Base-by-base conservation (phyloP, 2,113 vertebrate species). In the Colinus virginianus region DNA sequence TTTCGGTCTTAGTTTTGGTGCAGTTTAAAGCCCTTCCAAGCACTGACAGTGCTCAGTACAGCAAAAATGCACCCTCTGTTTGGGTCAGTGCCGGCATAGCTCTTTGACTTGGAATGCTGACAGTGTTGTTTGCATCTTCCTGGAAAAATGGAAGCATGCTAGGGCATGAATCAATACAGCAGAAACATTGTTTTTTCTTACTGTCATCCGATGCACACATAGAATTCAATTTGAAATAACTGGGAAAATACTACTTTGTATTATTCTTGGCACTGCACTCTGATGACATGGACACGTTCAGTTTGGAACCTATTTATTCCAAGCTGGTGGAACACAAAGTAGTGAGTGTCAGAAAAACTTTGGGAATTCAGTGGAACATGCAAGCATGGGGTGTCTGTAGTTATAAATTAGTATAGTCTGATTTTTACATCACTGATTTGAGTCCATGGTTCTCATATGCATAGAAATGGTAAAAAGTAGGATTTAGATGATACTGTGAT, bases 271-370 rank as follows among this genome's bases (percentile, higher is more conserved):
- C 8, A 4, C 15, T 43, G 36, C 4, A 4, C 1, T 5, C 18
- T 9, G n/a, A 20, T 61, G 67, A 1, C 2, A 2, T 0, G 25
- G 51, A 1, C 7, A 0, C 0, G 0, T 10, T 72, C 26, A 23
- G 2, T 56, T 18, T 51, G 55, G 30, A n/a, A 38, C 4, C 32
- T 11, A 7, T 42, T 42, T 63, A 14, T 23, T 58, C 32, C 30
- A 36, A 72, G 58, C 78, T 70, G 72, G 13, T 46, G 40, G 61
- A 61, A 46, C 26, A 30, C 19, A 23, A 20, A 22, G 34, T 0
- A n/a, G 32, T 16, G 12, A 30, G 32, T 16, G 12, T 14, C 72
- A 68, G 23, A 81, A 22, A 45, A 88, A 1, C 25, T 7, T 0
- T 3, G n/a, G 15, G 38, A 75, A 3, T 42, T 30, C 43, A 85